Base-by-base conservation (phyloP, 2,113 vertebrate species). In the Leptobrachium ailaonicum region DNA sequence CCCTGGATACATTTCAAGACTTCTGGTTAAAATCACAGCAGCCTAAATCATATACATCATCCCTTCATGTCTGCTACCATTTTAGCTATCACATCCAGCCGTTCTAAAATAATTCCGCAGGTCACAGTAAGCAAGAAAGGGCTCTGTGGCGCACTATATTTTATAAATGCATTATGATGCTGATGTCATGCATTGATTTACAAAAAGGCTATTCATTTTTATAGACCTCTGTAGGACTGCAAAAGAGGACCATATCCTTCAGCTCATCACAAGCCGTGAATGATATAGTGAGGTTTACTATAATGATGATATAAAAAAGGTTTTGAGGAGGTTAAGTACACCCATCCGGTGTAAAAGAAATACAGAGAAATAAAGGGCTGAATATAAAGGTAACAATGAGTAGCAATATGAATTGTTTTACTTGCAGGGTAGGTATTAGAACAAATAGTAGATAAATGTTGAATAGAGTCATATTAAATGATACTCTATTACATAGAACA, bases 111-210 rank as follows among this genome's bases (percentile, higher is more conserved):
- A 75, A 75, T 75, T 75, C 79, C 69, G 64, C 79, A 81, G 79
- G 72, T 75, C 72, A 75, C 79, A 75, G 79, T 81, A 81, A 81
- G 79, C 72, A 81, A 75, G 79, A 75, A 81, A 81, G 66, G 72
- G 71, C 79, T 75, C 53, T 10, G 72, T 75, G 79, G 72, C 79
- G 32, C 71, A 43, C 79, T 74, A 74, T 81, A 81, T 81, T 81
- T 81, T 75, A 81, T 75, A 81, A 81, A 81, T 68, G 79, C 79
- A 81, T 81, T 81, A 81, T 81, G 64, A 81, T 81, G 79, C 71
- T 81, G 79, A 81, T 81, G 79, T 67, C 79, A 81, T 81, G 79
- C 79, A 81, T 81, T 81, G 79, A 81, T 81, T 81, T 81, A 81
- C 79, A 75, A 81, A 81, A 81, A 81, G 72, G 79, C 72, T 81